Evolutionary conservation across 1,140 invertebrate genomes (phyloP).

Genomic region (Heliconius nattereri): DNA sequence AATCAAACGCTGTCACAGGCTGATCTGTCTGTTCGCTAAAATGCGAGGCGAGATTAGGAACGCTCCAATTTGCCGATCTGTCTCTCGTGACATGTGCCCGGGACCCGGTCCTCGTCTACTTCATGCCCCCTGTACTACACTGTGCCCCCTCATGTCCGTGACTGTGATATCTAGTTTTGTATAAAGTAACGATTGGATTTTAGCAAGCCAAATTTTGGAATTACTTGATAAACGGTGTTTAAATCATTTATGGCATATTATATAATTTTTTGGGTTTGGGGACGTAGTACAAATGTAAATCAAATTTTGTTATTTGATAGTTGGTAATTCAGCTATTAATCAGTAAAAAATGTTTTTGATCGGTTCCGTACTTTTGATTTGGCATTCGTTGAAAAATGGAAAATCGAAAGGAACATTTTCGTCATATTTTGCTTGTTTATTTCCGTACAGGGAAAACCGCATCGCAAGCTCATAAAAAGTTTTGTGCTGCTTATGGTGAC

Average conservation of each 20-base stretch:
- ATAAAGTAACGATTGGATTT: background rate
- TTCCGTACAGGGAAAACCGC: too few species aligned
- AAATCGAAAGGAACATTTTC: too few species aligned
- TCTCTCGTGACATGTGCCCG: constrained; percentile 7
- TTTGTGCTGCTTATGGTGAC: too few species aligned
- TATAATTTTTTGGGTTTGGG: too few species aligned
- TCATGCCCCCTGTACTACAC: background rate
- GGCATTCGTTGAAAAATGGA: background rate
- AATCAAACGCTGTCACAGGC: constrained; percentile 27
- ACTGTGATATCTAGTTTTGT: background rate
- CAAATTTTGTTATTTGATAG: too few species aligned
- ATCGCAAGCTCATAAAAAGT: too few species aligned
- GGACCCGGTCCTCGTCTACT: background rate
- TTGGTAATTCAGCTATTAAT: too few species aligned
- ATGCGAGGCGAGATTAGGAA: constrained; percentile 20
- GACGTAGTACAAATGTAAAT: too few species aligned
- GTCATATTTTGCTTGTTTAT: background rate
- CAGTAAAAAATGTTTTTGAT: too few species aligned
- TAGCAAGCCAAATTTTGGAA: background rate
- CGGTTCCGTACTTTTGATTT: too few species aligned
- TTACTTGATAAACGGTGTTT: background rate
- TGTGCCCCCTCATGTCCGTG: background rate
- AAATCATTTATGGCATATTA: too few species aligned
- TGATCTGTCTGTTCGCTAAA: constrained; percentile 21
- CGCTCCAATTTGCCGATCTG: constrained; percentile 20